Conservation (phyloP, 37 sponge, comb jelly and placozoan species). For the Ephydatia muelleri region DNA sequence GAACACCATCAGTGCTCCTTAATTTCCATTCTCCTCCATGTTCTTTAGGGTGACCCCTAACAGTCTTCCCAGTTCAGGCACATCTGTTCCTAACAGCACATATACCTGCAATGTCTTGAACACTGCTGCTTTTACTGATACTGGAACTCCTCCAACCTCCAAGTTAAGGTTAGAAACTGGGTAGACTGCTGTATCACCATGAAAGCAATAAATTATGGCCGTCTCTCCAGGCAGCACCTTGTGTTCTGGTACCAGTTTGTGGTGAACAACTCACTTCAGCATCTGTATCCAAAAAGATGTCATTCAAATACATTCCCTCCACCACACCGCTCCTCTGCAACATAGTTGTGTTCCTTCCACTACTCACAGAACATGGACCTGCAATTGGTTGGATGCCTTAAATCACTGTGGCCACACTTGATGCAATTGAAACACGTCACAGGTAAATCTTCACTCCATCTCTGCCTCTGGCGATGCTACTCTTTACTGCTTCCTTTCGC, state of each 20-base stretch:
- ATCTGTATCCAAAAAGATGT: slow-evolving; percentile 6
- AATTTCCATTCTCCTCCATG: background rate
- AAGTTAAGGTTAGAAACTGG: background rate
- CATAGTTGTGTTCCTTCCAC: background rate
- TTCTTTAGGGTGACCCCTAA: background rate
- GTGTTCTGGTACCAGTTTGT: background rate
- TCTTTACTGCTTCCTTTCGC: too few species aligned
- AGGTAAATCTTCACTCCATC: too few species aligned
- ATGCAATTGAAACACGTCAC: slow-evolving; percentile 9
- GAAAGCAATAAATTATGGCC: background rate
- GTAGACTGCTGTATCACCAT: background rate
- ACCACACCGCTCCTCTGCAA: slow-evolving; percentile 7
- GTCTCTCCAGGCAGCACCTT: background rate
- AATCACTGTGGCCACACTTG: background rate
- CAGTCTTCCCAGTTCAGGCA: background rate
- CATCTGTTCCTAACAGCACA: background rate
- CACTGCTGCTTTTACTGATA: background rate
- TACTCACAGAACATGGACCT: background rate
- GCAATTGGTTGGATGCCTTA: background rate
- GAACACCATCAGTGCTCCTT: background rate
- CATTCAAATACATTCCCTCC: background rate
- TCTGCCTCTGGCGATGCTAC: too few species aligned
- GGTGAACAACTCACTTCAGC: too few species aligned
- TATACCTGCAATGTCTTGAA: background rate
- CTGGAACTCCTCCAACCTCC: background rate